phyloP scores from a whole-genome alignment of 2,113 vertebrate species.

The Crypturellus undulatus region DNA sequence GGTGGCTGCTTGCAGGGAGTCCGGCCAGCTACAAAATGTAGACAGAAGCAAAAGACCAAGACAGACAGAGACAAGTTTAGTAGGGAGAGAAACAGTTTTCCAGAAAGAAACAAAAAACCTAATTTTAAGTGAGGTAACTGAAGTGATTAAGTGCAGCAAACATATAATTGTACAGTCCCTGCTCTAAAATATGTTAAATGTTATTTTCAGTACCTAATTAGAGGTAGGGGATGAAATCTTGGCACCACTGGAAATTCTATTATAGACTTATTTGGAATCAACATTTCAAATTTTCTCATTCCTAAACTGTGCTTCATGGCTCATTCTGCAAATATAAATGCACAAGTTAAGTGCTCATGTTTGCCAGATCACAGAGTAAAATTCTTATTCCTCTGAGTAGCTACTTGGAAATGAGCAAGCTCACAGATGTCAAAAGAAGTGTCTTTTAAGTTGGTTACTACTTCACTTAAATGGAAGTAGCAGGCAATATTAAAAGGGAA shows the following conservation, averaged over 20 bases:
- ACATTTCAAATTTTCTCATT: slow-evolving; percentile 27
- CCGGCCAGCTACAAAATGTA: not conserved
- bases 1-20: not conserved
- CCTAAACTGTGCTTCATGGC: slow-evolving; percentile 7
- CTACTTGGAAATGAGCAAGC: slow-evolving; percentile 24
- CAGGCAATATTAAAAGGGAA: not conserved
- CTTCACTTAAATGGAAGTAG: not conserved
- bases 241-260: slow-evolving; percentile 7
- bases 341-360: not conserved
- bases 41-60: not conserved
- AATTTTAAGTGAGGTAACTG: not conserved
- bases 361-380: not conserved
- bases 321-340: slow-evolving; percentile 49
- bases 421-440: not conserved
- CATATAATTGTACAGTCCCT: not conserved
- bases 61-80: not conserved
- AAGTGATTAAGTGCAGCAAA: not conserved
- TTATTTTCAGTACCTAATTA: not conserved
- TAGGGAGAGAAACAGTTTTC: not conserved
- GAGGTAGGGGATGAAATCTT: slow-evolving; percentile 3
- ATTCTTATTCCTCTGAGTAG: not conserved
- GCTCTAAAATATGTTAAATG: not conserved
- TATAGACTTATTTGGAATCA: slow-evolving; percentile 27
- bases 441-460: not conserved
- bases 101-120: not conserved